phyloP scores from a whole-genome alignment of 2,113 vertebrate species.

The Spea bombifrons region DNA sequence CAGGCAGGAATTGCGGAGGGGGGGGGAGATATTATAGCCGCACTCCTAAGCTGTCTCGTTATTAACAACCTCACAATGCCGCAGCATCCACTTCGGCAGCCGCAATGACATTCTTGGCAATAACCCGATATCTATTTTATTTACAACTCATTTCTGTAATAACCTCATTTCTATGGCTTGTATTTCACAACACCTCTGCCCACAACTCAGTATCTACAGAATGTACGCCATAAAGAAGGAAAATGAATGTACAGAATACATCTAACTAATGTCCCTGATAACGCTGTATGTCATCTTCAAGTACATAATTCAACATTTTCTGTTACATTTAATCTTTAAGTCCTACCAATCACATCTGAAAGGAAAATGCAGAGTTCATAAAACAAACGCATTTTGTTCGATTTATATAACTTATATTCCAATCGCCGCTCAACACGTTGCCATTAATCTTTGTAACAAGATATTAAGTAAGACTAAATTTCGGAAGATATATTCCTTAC shows the following conservation, averaged over 20 bases:
- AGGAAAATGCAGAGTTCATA: slow-evolving; percentile 42
- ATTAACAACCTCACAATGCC: not conserved
- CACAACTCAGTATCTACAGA: slow-evolving; percentile 5
- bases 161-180: not conserved
- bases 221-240: not conserved
- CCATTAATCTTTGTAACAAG: slow-evolving; percentile 32
- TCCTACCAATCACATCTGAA: slow-evolving; percentile 32
- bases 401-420: slow-evolving; percentile 40
- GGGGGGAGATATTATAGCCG: no score
- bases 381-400: slow-evolving; percentile 32
- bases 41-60: not conserved
- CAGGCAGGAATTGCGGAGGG: no score
- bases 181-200: slow-evolving; percentile 17
- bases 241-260: slow-evolving; percentile 14
- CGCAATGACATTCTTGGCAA: not conserved
- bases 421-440: slow-evolving; percentile 27
- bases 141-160: slow-evolving; percentile 8
- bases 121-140: slow-evolving; percentile 11
- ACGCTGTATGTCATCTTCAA: not conserved
- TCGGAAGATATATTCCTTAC: slow-evolving; percentile 25
- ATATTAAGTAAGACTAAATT: slow-evolving; percentile 42
- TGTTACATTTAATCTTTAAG: slow-evolving; percentile 34
- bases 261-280: slow-evolving; percentile 21
- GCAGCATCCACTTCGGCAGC: not conserved
- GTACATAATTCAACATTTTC: slow-evolving; percentile 31